Evolutionary conservation across 2,888 invertebrate species (phyloP), one percentile per base, ranked within the genome.

Genomic region (Tetranychus truncatus): DNA sequence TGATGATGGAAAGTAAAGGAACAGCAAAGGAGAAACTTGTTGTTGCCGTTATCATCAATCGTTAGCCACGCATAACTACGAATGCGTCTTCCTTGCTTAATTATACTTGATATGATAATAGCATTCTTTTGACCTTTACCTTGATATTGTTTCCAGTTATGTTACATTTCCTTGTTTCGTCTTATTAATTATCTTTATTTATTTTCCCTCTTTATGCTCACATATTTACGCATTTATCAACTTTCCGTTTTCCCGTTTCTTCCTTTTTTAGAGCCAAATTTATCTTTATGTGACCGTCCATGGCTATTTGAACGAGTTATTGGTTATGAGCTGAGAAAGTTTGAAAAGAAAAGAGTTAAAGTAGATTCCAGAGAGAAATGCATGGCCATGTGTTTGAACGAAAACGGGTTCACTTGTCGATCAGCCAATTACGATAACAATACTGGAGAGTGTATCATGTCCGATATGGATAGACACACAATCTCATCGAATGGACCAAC

Each of bases 241-340:
- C 20, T 66, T 66, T 66, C 15, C 20, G 66, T 66, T 20, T 20
- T 20, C 1, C 4, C 20, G 1, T 66, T 66, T 66, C 20, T 66
- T n/a, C n/a, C 66, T 24, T 11, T 11, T 21, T 21, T 69, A 69
- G 69, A 69, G 18, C 11, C 34, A 5, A n/a, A 21, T 18, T 24
- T 11, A 69, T 24, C 20, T 8, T 6, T 72, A 11, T 74, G 67
- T n/a, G 44, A 67, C 44, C 66, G 67, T 15, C 44, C 69, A n/a
- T 94, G 94, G 94, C 91, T 91, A 85, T 91, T 92, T 85, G 94
- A 94, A 85, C 87, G 93, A 80, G 93, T 94, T 76, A 91, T 91
- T 82, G 91, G 91, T 81, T 90, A 91, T 84, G 88, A 89, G 81
- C 88, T 94, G 79, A 88, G 87, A 81, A 90, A 91, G 78, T 88